These are phyloP conservation scores for Castor canadensis DNA, from an alignment of 2,113 vertebrate genomes.

Conservation along the genomic window DNA sequence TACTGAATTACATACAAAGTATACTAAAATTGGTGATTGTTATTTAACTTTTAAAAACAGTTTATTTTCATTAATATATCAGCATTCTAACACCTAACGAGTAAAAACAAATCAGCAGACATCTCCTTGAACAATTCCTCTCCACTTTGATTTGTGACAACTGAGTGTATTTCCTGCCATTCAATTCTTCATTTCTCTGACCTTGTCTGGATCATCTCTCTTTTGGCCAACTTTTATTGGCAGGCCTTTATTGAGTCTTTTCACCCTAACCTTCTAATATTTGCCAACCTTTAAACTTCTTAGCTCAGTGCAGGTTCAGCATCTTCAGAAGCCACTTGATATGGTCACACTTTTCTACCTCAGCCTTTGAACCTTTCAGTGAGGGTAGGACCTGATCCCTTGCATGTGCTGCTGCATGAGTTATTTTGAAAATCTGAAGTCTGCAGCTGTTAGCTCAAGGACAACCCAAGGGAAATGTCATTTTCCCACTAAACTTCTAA, in stretches of 20 bases:
- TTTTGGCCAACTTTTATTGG: slow-evolving; percentile 58
- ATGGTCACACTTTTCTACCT: not conserved
- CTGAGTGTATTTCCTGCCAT: slow-evolving; percentile 21
- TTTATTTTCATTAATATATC: not conserved
- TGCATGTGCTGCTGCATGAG: slow-evolving; percentile 6
- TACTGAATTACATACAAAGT: not conserved
- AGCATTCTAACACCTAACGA: not conserved
- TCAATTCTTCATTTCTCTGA: slow-evolving; percentile 39
- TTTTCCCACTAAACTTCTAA: slow-evolving; percentile 61
- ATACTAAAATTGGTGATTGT: not conserved
- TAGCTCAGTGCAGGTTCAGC: slow-evolving; percentile 24
- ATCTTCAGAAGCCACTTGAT: slow-evolving; percentile 45
- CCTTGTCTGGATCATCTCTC: slow-evolving; percentile 40
- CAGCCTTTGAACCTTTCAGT: slow-evolving; percentile 59
- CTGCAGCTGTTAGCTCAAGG: slow-evolving; percentile 49
- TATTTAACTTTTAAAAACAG: not conserved
- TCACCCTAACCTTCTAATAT: slow-evolving; percentile 64
- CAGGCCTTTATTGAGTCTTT: slow-evolving; percentile 57
- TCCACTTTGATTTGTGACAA: not conserved
- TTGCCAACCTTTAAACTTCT: slow-evolving; percentile 69
- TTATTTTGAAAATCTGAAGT: slow-evolving; percentile 53
- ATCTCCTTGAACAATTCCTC: not conserved
- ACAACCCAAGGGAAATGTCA: slow-evolving; percentile 51
- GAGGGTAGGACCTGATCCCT: slow-evolving; percentile 41
- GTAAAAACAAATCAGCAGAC: not conserved